Evolutionary conservation across 2,888 invertebrate genomes (phyloP).

Genomic region (Stenichneumon culpator): DNA sequence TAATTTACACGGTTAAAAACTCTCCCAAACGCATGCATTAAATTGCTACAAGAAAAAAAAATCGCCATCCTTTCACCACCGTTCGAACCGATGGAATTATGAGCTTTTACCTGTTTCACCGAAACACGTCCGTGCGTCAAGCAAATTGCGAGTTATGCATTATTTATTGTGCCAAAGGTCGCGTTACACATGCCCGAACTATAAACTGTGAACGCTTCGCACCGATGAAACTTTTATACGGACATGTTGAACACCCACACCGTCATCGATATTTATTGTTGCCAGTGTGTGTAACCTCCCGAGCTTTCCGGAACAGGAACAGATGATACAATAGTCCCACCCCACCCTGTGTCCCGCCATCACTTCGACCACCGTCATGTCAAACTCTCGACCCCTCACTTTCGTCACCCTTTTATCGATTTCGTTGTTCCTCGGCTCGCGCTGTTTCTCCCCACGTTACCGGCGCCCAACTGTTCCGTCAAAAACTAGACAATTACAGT

Average conservation of each 20-base stretch:
- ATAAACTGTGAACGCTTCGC: slow-evolving; percentile 20
- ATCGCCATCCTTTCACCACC: too few species aligned
- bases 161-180: slow-evolving; percentile 45
- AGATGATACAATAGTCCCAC: slow-evolving; percentile 66
- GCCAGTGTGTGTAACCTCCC: slow-evolving; percentile 34
- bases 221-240: slow-evolving; percentile 50
- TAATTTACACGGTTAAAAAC: too few species aligned
- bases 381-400: slow-evolving; percentile 69
- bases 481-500: slow-evolving; percentile 63
- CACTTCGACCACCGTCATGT: slow-evolving; percentile 69
- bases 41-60: too few species aligned
- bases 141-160: slow-evolving; percentile 20
- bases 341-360: slow-evolving; percentile 68
- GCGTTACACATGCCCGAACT: slow-evolving; percentile 42
- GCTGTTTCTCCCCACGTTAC: slow-evolving; percentile 25
- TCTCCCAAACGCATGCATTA: too few species aligned
- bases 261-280: neutral
- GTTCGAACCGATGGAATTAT: neutral
- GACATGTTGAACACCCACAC: neutral
- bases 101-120: neutral
- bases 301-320: slow-evolving; percentile 69
- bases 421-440: slow-evolving; percentile 59
- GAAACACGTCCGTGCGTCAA: slow-evolving; percentile 22
- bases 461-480: slow-evolving; percentile 57
- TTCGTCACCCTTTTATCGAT: slow-evolving; percentile 69